These are phyloP conservation scores for Erpobdella octoculata DNA, from an alignment of 2,888 invertebrate genomes.

Conservation along the genomic window DNA sequence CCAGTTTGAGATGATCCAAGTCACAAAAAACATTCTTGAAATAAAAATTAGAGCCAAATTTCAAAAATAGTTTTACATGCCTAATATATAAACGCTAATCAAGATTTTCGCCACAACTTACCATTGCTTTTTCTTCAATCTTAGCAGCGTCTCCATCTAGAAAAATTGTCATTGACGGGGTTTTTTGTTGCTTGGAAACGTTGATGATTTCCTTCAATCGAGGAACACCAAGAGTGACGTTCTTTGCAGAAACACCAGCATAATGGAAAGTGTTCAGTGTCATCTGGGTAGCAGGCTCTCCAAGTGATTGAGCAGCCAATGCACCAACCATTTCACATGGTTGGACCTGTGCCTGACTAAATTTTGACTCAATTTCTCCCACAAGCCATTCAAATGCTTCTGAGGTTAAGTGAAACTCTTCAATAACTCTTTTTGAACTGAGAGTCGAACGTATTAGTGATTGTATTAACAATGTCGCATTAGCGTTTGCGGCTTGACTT, in stretches of 20 bases:
- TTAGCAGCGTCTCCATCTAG: constrained; percentile 92
- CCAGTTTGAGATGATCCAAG: too few species aligned
- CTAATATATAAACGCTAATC: too few species aligned
- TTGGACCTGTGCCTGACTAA: constrained; percentile 84
- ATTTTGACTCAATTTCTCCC: constrained; percentile 96
- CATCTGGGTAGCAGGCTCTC: constrained; percentile 93
- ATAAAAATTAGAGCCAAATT: too few species aligned
- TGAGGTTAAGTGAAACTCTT: constrained; percentile 82
- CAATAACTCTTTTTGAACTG: constrained; percentile 90
- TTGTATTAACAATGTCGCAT: constrained; percentile 93
- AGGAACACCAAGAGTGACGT: constrained; percentile 98
- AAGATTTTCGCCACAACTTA: too few species aligned
- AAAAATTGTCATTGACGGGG: constrained; percentile 95
- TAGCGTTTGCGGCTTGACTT: constrained; percentile 92
- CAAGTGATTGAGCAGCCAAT: constrained; percentile 92
- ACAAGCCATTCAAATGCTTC: constrained; percentile 99
- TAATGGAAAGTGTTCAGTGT: constrained; percentile 97
- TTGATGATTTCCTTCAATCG: constrained; percentile 87
- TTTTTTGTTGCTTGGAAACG: constrained; percentile 96
- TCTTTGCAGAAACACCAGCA: constrained; percentile 99
- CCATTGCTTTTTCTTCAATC: constrained; percentile 97
- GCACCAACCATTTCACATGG: constrained; percentile 99
- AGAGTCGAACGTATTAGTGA: constrained; percentile 78
- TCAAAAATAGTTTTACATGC: too few species aligned
- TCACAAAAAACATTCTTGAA: too few species aligned